phyloP scores from a whole-genome alignment of 1,140 invertebrate genomes.

The Laodelphax striatellus region DNA sequence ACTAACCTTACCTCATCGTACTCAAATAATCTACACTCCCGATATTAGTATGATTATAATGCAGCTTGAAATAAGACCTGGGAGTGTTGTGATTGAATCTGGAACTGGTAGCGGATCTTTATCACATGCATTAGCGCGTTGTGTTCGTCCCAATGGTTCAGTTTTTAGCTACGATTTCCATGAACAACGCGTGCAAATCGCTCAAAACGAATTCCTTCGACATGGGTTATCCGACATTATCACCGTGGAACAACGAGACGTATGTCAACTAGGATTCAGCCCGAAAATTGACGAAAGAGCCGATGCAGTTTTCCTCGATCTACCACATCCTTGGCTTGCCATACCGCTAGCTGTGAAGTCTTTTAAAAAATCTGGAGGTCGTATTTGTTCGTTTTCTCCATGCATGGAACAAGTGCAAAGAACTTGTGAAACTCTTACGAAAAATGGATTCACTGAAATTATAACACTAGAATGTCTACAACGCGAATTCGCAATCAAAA shows the following conservation, averaged over 20 bases:
- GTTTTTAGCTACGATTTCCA: conserved; percentile 98
- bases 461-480: conserved; percentile 81
- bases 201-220: conserved; percentile 68
- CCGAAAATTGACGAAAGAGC: conserved; percentile 54
- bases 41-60: conserved; percentile 90
- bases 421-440: conserved; percentile 56
- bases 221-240: conserved; percentile 79
- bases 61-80: conserved; percentile 81
- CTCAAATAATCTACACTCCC: conserved; percentile 96
- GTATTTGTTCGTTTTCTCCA: conserved; percentile 93
- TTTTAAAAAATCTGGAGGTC: conserved; percentile 64
- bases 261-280: conserved; percentile 78
- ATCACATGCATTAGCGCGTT: conserved; percentile 81
- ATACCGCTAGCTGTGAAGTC: conserved; percentile 61
- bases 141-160: conserved; percentile 77
- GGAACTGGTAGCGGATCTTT: conserved; percentile 90
- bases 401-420: conserved; percentile 96
- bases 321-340: conserved; percentile 92
- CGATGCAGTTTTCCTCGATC: conserved; percentile 94
- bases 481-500: conserved; percentile 65
- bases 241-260: conserved; percentile 65
- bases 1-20: conserved; percentile 81
- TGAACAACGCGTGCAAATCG: conserved; percentile 66
- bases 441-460: conserved; percentile 69
- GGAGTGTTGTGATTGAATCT: conserved; percentile 79